Evolutionary conservation across 1,140 invertebrate genomes (phyloP), one percentile per base, ranked within the genome.

Genomic region (Vanessa tameamea): DNA sequence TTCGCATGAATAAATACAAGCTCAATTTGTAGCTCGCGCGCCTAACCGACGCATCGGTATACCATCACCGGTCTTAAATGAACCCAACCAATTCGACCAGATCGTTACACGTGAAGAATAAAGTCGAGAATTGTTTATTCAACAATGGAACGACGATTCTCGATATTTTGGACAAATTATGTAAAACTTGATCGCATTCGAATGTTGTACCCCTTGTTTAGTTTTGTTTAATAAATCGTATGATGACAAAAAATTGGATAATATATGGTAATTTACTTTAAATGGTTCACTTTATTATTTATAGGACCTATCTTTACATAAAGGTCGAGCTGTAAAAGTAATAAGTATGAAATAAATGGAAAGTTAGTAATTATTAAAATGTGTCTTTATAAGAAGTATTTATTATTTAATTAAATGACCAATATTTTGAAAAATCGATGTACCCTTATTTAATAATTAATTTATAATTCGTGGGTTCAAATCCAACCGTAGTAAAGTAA

Each of bases 1-100:
- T 43, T 88, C 82, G 82, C 83, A 89, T 92, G 90, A 92, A 91
- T 92, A 91, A 91, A 91, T 91, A 90, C 90, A 92, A 85, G 86
- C 87, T 90, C 89, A 92, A 90, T 92, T 91, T 91, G 90, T 91
- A 87, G 84, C 86, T 83, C 80, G 80, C 83, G 81, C 86, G 86
- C 85, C 86, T 86, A 83, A 86, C 84, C 79, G 80, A 86, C 81
- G 82, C 83, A 81, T 86, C 85, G 82, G 85, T 86, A 83, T 86
- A 84, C 85, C 77, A 68, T 79, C 81, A 78, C 82, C 82, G 79
- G 66, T 84, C 70, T 82, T 79, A 84, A 83, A 84, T 86, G 85
- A 81, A 75, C 84, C 83, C 80, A 79, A 74, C 74, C 70, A 72
- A 69, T 82, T 69, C 74, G 77, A 71, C 72, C 67, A 73, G 77